Conservation (phyloP, 2,888 invertebrate species). For the Watsonalla cultraria region DNA sequence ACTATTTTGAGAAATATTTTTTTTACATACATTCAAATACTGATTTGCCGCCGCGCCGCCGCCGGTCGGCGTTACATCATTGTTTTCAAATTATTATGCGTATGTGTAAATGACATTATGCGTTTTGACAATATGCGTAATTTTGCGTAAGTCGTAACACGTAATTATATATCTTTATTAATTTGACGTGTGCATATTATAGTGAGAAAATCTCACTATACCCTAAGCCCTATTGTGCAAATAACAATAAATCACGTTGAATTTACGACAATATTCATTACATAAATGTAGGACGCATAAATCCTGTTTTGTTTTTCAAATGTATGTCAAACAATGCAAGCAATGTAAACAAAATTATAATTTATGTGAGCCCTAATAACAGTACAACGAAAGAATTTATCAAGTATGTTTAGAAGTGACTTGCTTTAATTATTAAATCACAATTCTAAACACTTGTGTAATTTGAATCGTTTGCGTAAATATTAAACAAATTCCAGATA, state of each 20-base stretch:
- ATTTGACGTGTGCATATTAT: no score
- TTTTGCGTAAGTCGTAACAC: no score
- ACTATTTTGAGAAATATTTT: no score
- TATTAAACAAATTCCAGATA: neutral
- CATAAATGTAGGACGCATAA: conserved; percentile 3
- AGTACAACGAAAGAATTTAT: conserved; percentile 3
- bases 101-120: no score
- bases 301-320: conserved; percentile 19
- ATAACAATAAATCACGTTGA: neutral
- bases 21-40: no score
- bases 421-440: no score
- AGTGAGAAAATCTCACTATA: neutral
- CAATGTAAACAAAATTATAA: conserved; percentile 31
- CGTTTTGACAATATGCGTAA: no score
- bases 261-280: neutral
- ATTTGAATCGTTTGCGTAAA: neutral
- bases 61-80: no score
- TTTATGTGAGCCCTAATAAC: conserved; percentile 28
- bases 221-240: neutral
- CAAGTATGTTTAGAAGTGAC: neutral
- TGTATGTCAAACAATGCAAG: conserved; percentile 27
- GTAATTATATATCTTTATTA: no score
- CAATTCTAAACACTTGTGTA: no score
- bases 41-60: no score
- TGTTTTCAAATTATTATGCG: no score